Percentiles rank a stretch among this genome's conserved stretches.
These are phyloP conservation scores for Dolichomitus sp. DNA, from an alignment of 2,888 invertebrate genomes.

Conservation along the genomic window DNA sequence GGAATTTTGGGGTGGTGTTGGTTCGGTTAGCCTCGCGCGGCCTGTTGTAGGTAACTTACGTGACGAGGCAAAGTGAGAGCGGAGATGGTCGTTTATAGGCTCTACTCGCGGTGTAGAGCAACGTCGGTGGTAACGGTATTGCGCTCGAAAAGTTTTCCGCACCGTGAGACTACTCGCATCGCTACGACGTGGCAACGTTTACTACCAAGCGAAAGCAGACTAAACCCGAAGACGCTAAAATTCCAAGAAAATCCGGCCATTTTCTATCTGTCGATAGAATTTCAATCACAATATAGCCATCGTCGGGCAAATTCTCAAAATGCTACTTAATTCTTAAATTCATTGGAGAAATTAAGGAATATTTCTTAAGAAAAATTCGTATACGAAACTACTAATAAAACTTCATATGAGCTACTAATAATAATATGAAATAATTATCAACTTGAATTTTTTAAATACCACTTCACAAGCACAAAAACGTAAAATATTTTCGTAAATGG, in stretches of 20 bases:
- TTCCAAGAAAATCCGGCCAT: neutral
- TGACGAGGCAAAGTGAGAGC: constrained; percentile 51
- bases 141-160: constrained; percentile 62
- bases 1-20: too few species aligned
- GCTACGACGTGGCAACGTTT: constrained; percentile 44
- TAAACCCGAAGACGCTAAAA: neutral
- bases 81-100: constrained; percentile 6
- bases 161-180: constrained; percentile 44
- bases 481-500: too few species aligned
- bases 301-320: too few species aligned
- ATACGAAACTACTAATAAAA: too few species aligned
- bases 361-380: too few species aligned
- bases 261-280: neutral
- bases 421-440: too few species aligned
- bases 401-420: too few species aligned
- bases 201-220: constrained; percentile 38
- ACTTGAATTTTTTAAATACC: too few species aligned
- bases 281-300: too few species aligned
- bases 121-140: constrained; percentile 53
- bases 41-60: constrained; percentile 7
- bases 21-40: neutral
- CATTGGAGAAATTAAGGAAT: too few species aligned
- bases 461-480: too few species aligned
- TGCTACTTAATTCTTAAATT: too few species aligned
- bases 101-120: constrained; percentile 4